Conservation (phyloP, 2,888 invertebrate species). For the Thereva nobilitata region DNA sequence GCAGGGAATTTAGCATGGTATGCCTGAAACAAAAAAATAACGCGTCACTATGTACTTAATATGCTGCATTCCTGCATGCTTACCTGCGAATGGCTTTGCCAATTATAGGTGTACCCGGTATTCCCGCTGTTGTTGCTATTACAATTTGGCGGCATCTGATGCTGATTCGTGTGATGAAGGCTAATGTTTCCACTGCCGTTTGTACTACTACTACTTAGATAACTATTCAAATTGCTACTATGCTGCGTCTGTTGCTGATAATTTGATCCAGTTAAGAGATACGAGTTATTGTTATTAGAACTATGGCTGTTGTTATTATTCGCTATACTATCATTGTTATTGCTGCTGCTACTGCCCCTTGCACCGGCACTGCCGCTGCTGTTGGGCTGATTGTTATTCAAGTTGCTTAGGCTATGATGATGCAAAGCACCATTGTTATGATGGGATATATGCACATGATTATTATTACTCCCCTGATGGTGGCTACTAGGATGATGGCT, state of each 20-base stretch:
- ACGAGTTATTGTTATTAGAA: slow-evolving; percentile 45
- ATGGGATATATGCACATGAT: slow-evolving; percentile 44
- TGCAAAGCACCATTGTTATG: slow-evolving; percentile 47
- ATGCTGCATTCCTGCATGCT: slow-evolving; percentile 42
- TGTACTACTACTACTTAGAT: slow-evolving; percentile 43
- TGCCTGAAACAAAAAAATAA: slow-evolving; percentile 27
- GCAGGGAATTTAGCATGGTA: slow-evolving; percentile 40
- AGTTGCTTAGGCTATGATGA: slow-evolving; percentile 47
- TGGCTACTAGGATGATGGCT: slow-evolving; percentile 36
- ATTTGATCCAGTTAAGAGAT: slow-evolving; percentile 45
- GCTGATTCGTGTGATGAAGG: slow-evolving; percentile 48
- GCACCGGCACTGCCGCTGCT: slow-evolving; percentile 46
- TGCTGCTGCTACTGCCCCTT: slow-evolving; percentile 51
- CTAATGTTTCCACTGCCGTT: slow-evolving; percentile 42
- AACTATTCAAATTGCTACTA: slow-evolving; percentile 44
- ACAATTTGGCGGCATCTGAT: slow-evolving; percentile 43
- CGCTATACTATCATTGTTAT: slow-evolving; percentile 36
- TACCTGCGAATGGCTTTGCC: slow-evolving; percentile 56
- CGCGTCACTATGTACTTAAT: slow-evolving; percentile 43
- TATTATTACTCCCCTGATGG: slow-evolving; percentile 23
- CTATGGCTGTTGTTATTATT: slow-evolving; percentile 37
- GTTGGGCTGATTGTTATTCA: slow-evolving; percentile 42
- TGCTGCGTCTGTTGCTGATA: slow-evolving; percentile 42
- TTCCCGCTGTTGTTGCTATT: slow-evolving; percentile 42
- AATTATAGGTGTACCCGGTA: slow-evolving; percentile 53